Conservation (phyloP, 2,113 vertebrate genomes). For the Colinus virginianus region DNA sequence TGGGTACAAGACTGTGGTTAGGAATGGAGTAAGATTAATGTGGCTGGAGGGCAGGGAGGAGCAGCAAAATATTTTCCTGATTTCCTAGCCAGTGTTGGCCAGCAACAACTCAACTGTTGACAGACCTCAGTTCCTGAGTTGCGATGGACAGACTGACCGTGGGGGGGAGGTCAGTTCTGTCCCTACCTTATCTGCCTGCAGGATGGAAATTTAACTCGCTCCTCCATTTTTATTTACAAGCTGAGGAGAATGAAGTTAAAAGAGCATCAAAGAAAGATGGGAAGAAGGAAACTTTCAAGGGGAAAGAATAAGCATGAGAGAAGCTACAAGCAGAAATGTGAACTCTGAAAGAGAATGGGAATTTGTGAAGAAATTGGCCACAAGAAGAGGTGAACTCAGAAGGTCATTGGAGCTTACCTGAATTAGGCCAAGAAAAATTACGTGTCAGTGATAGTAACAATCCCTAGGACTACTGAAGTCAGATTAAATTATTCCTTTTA, state of each 20-base stretch:
- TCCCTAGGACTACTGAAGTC: background rate
- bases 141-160: background rate
- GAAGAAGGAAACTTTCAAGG: background rate
- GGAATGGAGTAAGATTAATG: background rate
- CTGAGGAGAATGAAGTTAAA: background rate
- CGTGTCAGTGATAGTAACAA: background rate
- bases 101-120: slow-evolving; percentile 4
- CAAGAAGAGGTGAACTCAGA: background rate
- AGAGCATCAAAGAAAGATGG: background rate
- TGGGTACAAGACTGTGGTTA: slow-evolving; percentile 11
- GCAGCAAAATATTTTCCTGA: slow-evolving; percentile 46
- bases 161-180: background rate
- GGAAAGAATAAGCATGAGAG: background rate
- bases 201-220: background rate
- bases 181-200: background rate
- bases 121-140: slow-evolving; percentile 30
- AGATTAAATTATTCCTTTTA: slow-evolving; percentile 39
- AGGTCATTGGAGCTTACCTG: background rate
- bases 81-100: background rate
- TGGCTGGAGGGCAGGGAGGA: slow-evolving; percentile 17
- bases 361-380: background rate
- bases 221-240: slow-evolving; percentile 15
- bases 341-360: background rate
- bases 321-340: background rate
- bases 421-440: background rate